Evolutionary conservation across 35 echinoderm and acorn worm genomes (phyloP).

Genomic region (Diadema setosum): DNA sequence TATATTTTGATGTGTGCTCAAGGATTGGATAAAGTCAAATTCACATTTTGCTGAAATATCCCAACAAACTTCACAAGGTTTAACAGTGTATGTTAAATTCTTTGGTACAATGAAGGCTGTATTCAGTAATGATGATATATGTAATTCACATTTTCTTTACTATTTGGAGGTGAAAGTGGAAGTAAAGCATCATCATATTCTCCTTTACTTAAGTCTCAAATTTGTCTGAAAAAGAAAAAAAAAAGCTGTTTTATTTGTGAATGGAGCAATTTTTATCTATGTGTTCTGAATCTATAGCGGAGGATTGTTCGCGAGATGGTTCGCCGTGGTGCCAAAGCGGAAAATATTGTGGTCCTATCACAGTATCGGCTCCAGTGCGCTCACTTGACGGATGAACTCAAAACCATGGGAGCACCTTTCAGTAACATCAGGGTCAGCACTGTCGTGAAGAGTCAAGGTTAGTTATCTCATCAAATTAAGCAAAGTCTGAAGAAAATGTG

Average conservation of each 20-base stretch:
- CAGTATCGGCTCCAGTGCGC: slow-evolving; percentile 71
- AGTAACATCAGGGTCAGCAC: slow-evolving; percentile 43
- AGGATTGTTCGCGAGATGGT: slow-evolving; percentile 10
- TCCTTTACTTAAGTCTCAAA: neutral
- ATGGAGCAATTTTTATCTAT: neutral
- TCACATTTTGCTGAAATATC: too few species aligned
- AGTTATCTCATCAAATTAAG: too few species aligned
- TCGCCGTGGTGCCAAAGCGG: neutral
- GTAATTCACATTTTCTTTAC: neutral
- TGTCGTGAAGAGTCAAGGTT: slow-evolving; percentile 78
- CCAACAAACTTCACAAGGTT: too few species aligned
- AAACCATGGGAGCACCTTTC: neutral
- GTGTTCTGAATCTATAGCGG: neutral
- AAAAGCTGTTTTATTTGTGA: neutral
- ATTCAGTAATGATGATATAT: neutral
- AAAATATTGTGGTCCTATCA: slow-evolving; percentile 54
- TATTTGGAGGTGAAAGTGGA: too few species aligned
- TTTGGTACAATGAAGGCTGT: neutral
- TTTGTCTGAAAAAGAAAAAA: neutral
- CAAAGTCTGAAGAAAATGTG: too few species aligned
- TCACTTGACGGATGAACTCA: slow-evolving; percentile 31
- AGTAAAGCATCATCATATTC: too few species aligned
- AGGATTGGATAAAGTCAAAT: too few species aligned
- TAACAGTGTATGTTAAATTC: too few species aligned
- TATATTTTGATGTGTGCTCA: too few species aligned